Evolutionary conservation across 2,113 vertebrate species (phyloP), one percentile per base, ranked within the genome.

Genomic region (Anhinga rufa): DNA sequence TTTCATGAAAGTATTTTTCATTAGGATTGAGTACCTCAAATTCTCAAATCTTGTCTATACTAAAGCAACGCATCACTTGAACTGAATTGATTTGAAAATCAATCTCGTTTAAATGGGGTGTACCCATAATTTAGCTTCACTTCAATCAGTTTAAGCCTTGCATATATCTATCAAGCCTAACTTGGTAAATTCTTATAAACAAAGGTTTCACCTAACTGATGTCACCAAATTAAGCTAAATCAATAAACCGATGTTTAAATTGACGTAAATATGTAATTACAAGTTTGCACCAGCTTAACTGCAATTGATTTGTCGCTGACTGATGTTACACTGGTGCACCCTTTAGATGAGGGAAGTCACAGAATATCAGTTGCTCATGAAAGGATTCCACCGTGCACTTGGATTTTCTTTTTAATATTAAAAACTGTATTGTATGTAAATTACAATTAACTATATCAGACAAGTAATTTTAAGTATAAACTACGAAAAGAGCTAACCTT

Each of bases 221-320:
- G 84, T 36, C 74, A 71, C 64, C 60, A 88, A 88, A 96, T 95
- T 77, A 92, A 86, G 84, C n/a, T 62, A 77, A 91, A 86, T 96
- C 95, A 62, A 97, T 95, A 83, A 85, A 96, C 82, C 0, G 1
- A 81, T 52, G 87, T 64, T 94, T 86, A 74, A 86, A 52, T 38
- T 25, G 85, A 76, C 57, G 42, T 90, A 95, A 96, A 97, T 95
- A 93, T 78, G 71, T 93, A 90, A 97, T 96, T 93, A 96, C 82
- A 92, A 77, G 78, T 91, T 92, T 83, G 54, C 78, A 85, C 25
- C 89, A 77, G 46, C 83, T 95, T 93, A 95, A 82, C 74, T 79
- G 31, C 32, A 29, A 95, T 80, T 80, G 89, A 97, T 95, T 91
- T 94, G 94, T 68, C 89, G 55, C 84, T 79, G 70, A 76, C 85